phyloP scores from a whole-genome alignment of 2,888 invertebrate species.

The Dicycla oo region DNA sequence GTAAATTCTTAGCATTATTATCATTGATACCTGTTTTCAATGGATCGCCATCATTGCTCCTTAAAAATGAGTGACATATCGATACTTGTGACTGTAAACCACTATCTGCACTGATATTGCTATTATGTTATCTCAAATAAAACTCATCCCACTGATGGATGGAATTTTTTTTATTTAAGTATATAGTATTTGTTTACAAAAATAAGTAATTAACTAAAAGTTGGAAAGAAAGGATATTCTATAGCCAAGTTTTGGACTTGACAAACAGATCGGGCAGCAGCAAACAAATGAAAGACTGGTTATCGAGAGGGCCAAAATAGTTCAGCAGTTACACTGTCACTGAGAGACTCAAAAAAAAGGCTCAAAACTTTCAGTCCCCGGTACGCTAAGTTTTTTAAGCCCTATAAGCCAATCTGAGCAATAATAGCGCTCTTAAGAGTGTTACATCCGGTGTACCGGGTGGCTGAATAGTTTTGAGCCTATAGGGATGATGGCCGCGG shows the following conservation, averaged over 20 bases:
- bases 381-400: no score
- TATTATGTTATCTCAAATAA: constrained; percentile 3
- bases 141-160: background rate
- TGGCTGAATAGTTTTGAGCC: no score
- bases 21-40: background rate
- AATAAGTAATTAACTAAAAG: no score
- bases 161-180: background rate
- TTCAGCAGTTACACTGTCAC: no score
- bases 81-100: constrained; percentile 9
- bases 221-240: background rate
- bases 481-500: no score
- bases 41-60: background rate
- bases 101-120: constrained; percentile 26
- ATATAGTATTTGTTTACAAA: no score
- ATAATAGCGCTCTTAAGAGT: no score
- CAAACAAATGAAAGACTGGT: background rate
- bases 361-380: no score
- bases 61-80: constrained; percentile 41
- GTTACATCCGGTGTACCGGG: no score
- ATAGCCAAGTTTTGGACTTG: background rate
- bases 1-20: background rate
- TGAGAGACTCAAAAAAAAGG: no score
- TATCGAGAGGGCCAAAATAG: no score
- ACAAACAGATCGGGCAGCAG: background rate
- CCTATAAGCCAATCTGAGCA: no score